Percentiles rank a stretch among this genome's conserved stretches.
phyloP scores from a whole-genome alignment of 1,140 invertebrate species.

The Akabosia matsudoensis region DNA sequence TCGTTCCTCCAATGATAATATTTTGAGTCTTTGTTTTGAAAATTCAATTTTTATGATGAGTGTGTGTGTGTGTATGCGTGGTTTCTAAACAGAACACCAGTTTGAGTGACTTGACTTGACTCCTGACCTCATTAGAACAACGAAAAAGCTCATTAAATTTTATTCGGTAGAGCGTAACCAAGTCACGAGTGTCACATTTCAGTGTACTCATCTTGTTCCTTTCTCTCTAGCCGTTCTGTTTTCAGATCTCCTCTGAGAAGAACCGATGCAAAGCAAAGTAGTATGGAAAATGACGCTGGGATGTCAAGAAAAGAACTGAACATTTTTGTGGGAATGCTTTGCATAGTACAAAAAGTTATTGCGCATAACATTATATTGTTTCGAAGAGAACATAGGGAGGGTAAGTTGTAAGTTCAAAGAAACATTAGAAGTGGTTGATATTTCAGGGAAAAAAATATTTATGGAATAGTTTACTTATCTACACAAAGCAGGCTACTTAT shows the following conservation, averaged over 20 bases:
- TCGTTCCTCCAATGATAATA: background rate
- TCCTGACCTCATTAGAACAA: constrained; percentile 27
- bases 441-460: too few relatives aligned
- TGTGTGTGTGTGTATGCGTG: background rate
- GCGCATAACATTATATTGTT: too few relatives aligned
- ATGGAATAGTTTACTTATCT: too few relatives aligned
- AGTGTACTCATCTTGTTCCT: background rate
- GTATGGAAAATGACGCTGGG: background rate
- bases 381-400: too few relatives aligned
- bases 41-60: background rate
- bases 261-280: background rate
- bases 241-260: background rate
- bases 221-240: background rate
- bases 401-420: too few relatives aligned
- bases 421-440: too few relatives aligned
- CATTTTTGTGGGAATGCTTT: background rate
- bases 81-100: too few relatives aligned
- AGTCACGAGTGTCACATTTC: constrained; percentile 16
- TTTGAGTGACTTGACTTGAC: constrained; percentile 18
- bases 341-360: too few relatives aligned
- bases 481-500: too few relatives aligned
- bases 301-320: background rate
- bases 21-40: background rate
- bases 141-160: constrained; percentile 25
- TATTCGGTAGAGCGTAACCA: constrained; percentile 6